Base-by-base conservation (phyloP, 2,113 vertebrate species). In the Caretta caretta region DNA sequence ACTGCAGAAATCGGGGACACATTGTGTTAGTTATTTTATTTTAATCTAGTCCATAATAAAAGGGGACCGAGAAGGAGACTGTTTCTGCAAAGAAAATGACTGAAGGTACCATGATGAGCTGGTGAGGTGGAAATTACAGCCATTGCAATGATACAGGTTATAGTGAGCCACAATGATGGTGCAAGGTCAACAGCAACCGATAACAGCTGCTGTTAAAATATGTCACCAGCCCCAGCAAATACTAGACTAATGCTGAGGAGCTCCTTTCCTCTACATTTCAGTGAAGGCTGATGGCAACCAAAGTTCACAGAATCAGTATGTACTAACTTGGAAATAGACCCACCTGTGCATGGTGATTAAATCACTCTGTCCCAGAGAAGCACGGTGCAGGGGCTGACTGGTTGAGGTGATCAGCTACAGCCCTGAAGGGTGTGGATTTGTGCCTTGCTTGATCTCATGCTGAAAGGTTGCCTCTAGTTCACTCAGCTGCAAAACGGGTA, bases 281-380 rank as follows among this genome's bases (percentile, higher is more conserved):
- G 72, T 69, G 42, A 76, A 5, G 22, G 72, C 5, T n/a, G 22
- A 25, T 42, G 72, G 38, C 10, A 25, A 46, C 20, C 42, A 25
- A 25, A 25, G 38, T 83, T 94, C 51, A 88, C 93, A 92, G 84
- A 88, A 97, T 93, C 51, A 80, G 80, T 56, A 11, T 56, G 90
- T 90, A 94, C 90, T 86, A 84, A 31, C 72, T 83, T 8, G 86
- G 84, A 96, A 92, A 86, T 81, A 80, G 31, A 16, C 20, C 12
- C 96, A 29, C 59, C 95, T 95, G 95, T 94, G 88, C 51, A 54
- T 93, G 95, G 94, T 93, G 83, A 57, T 87, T 79, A 11, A n/a
- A 86, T 86, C 17, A 62, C 86, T 94, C 62, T 48, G 14, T 51
- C 89, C 96, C 57, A 6, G 2, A 62, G 57, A 62, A 57, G 25